Evolutionary conservation across 2,888 invertebrate genomes (phyloP).

Genomic region (Parelbella ahira): DNA sequence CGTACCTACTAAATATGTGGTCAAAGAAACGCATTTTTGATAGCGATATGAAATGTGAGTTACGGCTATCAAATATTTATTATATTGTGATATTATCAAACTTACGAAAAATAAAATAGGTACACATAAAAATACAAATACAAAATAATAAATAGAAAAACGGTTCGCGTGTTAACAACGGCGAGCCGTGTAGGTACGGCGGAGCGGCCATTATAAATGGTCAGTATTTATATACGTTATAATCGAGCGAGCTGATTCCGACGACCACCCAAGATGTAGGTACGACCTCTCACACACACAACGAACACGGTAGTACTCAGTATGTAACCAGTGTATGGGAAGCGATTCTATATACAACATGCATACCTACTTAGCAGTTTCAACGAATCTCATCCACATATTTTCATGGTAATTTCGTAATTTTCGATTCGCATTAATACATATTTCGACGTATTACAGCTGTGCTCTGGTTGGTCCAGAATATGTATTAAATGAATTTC

Average conservation of each 20-base stretch:
- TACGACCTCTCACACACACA: constrained; percentile 48
- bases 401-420: constrained; percentile 66
- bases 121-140: neutral
- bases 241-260: constrained; percentile 61
- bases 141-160: constrained; percentile 17
- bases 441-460: constrained; percentile 60
- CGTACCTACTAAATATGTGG: too few species aligned
- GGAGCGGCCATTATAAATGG: constrained; percentile 43
- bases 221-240: constrained; percentile 52
- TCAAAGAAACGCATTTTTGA: too few species aligned
- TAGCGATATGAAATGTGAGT: too few species aligned
- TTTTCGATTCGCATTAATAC: constrained; percentile 70
- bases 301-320: constrained; percentile 25
- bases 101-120: neutral
- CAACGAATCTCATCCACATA: too few species aligned
- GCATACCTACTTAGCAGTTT: too few species aligned
- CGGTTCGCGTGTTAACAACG: constrained; percentile 26
- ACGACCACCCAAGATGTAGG: constrained; percentile 71
- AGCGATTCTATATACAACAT: constrained; percentile 6
- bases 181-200: constrained; percentile 29
- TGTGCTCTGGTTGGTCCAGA: constrained; percentile 41
- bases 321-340: neutral
- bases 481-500: constrained; percentile 62
- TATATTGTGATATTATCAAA: too few species aligned
- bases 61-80: too few species aligned